Conservation (phyloP, 2,797 vertebrate species). For the Rhynchotus rufescens region DNA sequence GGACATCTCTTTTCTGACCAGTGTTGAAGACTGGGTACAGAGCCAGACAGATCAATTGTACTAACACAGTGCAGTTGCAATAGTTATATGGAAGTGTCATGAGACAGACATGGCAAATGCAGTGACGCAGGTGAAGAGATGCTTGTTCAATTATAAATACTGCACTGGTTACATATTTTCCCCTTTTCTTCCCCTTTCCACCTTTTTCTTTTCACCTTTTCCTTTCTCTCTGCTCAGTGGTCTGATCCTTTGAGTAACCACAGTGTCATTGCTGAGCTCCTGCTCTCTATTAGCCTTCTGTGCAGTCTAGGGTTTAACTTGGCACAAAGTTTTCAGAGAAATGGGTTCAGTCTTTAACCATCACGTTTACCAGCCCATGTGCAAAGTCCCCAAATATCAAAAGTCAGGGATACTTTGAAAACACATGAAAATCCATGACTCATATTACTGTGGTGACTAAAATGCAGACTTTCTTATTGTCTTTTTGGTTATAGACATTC, state of each 20-base stretch:
- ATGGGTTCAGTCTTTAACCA: slow-evolving; percentile 65
- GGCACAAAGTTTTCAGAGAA: slow-evolving; percentile 67
- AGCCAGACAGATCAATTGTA: slow-evolving; percentile 14
- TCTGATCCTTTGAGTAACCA: slow-evolving; percentile 65
- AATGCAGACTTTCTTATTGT: slow-evolving; percentile 27
- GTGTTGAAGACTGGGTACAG: slow-evolving; percentile 15
- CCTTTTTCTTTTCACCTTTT: no score
- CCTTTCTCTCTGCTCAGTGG: neutral
- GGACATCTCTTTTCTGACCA: slow-evolving; percentile 61
- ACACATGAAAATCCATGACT: slow-evolving; percentile 42
- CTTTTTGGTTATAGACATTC: slow-evolving; percentile 14
- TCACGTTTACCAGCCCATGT: slow-evolving; percentile 66
- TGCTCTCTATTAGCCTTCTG: slow-evolving; percentile 61
- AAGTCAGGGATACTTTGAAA: slow-evolving; percentile 61
- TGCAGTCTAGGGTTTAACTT: slow-evolving; percentile 64
- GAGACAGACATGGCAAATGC: neutral
- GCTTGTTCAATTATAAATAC: neutral
- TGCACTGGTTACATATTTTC: no score
- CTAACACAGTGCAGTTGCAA: slow-evolving; percentile 6
- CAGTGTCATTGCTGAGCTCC: slow-evolving; percentile 63
- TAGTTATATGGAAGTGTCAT: neutral
- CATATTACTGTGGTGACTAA: slow-evolving; percentile 53
- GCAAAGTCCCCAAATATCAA: slow-evolving; percentile 61
- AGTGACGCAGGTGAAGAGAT: slow-evolving; percentile 19
- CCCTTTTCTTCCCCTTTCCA: no score